Percentiles rank a stretch among this genome's conserved stretches.
phyloP scores from a whole-genome alignment of 2,888 invertebrate species.

The Drosophila dives region DNA sequence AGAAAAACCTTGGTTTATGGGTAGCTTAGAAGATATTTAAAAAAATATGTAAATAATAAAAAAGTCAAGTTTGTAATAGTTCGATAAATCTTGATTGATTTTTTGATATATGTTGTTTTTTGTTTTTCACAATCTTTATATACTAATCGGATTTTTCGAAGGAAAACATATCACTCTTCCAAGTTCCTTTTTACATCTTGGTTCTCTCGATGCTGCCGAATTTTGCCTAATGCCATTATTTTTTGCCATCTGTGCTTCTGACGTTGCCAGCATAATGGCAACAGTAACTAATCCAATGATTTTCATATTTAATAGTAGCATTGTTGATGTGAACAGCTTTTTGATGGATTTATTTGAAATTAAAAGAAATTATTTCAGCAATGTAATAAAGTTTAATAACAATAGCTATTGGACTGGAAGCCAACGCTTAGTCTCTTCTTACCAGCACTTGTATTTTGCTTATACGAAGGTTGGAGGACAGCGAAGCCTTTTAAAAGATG shows the following conservation, averaged over 20 bases:
- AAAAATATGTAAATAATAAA: not conserved
- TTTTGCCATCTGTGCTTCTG: slow-evolving; percentile 3
- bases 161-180: too few relatives aligned
- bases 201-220: too few relatives aligned
- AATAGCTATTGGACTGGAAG: not conserved
- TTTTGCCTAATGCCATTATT: too few relatives aligned
- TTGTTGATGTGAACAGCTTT: not conserved
- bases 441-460: not conserved
- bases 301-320: not conserved
- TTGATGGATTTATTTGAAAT: not conserved
- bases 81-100: not conserved
- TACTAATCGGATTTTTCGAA: too few relatives aligned
- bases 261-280: not conserved
- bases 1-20: slow-evolving; percentile 1
- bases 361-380: not conserved
- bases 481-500: not conserved
- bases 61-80: not conserved
- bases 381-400: not conserved
- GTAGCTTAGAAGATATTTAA: not conserved
- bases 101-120: too few relatives aligned
- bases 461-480: not conserved
- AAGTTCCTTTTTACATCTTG: too few relatives aligned
- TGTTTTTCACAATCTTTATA: too few relatives aligned
- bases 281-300: slow-evolving; percentile 10
- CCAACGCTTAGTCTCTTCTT: not conserved